Evolutionary conservation across 2,888 invertebrate genomes (phyloP).

Genomic region (Bellardia pandia): DNA sequence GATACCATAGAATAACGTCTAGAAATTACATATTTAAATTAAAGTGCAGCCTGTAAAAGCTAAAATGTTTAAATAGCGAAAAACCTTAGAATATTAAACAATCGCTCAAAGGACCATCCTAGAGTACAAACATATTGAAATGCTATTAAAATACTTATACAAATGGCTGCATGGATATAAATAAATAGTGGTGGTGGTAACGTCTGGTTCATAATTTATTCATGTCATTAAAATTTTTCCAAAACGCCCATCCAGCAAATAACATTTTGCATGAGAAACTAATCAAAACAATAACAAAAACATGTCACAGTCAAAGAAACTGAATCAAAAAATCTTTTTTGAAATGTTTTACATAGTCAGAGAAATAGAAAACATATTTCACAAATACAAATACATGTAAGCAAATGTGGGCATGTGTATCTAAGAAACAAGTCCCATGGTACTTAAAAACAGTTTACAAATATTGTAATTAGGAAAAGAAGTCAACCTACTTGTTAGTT

Average conservation of each 20-base stretch:
- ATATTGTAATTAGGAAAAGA: no score
- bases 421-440: no score
- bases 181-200: neutral
- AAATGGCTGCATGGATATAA: neutral
- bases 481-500: no score
- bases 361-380: neutral
- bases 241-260: conserved; percentile 8
- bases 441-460: no score
- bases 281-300: neutral
- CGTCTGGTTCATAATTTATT: conserved; percentile 25
- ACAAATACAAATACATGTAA: neutral
- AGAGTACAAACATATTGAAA: neutral
- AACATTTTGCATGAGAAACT: neutral
- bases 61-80: no score
- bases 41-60: no score
- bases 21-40: no score
- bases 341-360: neutral
- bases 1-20: no score
- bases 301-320: neutral
- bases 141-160: neutral
- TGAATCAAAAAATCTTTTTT: neutral
- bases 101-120: no score
- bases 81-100: no score
- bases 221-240: conserved; percentile 29
- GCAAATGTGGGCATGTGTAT: neutral